Evolutionary conservation across 2,888 invertebrate genomes (phyloP), one percentile per base, ranked within the genome.

Genomic region (Dichetophora obliterata): DNA sequence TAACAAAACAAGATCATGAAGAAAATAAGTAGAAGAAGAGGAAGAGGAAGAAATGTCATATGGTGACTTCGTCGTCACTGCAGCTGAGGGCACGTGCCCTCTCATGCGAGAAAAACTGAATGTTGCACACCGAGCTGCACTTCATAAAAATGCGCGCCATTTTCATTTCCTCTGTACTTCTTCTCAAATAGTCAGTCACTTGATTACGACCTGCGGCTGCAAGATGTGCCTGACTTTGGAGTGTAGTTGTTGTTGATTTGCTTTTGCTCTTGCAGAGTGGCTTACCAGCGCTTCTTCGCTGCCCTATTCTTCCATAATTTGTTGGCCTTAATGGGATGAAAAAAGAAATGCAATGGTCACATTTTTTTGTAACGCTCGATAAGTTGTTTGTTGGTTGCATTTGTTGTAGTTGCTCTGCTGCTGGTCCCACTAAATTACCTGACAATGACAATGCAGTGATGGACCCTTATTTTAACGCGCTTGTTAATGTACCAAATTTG

Each of bases 1-100:
- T 16, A 59, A 27, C 16, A 22, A 19, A 43, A 43, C 43, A 6
- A 43, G 43, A 43, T 1, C 43, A 43, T 11, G 43, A 43, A 43
- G n/a, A n/a, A 37, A 34, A 68, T 16, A 22, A 19, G n/a, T n/a
- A n/a, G n/a, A n/a, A n/a, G n/a, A n/a, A n/a, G 66, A 66, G 3
- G 22, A 66, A 48, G 68, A 50, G 24, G n/a, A 24, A 68, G 50
- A 50, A 66, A 68, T 68, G 68, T 68, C 68, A 68, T 68, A 50
- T 68, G 68, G 71, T 57, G 24, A 19, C 54, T 52, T 70, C 34
- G 48, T n/a, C 24, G n/a, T 31, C n/a, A 34, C 16, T 48, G 73
- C 63, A 73, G 48, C 50, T 63, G 73, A 63, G 76, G 77, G 75
- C 79, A 78, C 79, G 78, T 77, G 79, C 73, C 78, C 75, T 66